phyloP scores from a whole-genome alignment of 2,888 invertebrate genomes.

The Drosophila anceps region DNA sequence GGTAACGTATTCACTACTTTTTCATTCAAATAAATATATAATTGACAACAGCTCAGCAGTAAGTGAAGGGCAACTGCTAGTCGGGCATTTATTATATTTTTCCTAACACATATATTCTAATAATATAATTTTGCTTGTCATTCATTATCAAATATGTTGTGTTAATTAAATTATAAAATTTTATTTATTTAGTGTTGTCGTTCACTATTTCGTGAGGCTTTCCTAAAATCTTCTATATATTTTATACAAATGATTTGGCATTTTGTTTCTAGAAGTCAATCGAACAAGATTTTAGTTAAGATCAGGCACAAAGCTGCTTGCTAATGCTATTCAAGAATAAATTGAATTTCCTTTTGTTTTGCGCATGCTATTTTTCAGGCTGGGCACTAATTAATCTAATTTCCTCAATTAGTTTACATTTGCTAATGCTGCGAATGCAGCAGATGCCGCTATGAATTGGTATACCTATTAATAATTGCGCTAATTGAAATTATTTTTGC shows the following conservation, averaged over 20 bases:
- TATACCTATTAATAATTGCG: constrained; percentile 56
- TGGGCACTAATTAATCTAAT: constrained; percentile 4
- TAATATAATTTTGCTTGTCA: neutral
- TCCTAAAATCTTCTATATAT: neutral
- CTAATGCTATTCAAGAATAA: neutral
- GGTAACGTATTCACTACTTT: too few relatives aligned
- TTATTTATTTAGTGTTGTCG: neutral
- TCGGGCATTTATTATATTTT: neutral
- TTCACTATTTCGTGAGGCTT: neutral
- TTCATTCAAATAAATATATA: neutral
- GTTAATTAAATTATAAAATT: too few relatives aligned
- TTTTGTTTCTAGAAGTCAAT: neutral
- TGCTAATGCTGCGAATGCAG: constrained; percentile 49
- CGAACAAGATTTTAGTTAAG: neutral
- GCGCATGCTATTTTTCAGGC: neutral
- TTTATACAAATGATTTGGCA: neutral
- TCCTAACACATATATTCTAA: neutral
- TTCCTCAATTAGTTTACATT: constrained; percentile 43
- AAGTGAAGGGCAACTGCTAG: neutral
- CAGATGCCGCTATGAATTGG: constrained; percentile 48
- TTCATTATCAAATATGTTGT: neutral
- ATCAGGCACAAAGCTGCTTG: neutral
- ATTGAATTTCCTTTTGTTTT: neutral
- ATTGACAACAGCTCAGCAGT: neutral
- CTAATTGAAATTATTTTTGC: constrained; percentile 58